A percentile compares a stretch with the other conserved stretches of the same genome.
Evolutionary conservation across 2,888 invertebrate species (phyloP).

Genomic region (Dicycla oo): DNA sequence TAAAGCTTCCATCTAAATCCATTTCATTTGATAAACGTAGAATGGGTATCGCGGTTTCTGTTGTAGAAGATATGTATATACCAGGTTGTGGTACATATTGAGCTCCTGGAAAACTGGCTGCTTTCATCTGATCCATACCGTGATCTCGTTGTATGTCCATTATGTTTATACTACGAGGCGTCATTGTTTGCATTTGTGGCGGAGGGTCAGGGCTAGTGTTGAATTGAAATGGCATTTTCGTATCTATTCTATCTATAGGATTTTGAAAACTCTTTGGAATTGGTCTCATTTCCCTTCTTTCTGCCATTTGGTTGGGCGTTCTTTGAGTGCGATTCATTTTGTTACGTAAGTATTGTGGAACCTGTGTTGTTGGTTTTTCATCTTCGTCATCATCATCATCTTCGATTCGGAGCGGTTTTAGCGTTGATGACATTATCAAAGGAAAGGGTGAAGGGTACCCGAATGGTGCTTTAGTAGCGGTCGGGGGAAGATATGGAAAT

Average conservation of each 20-base stretch:
- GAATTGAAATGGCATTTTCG: slow-evolving; percentile 73
- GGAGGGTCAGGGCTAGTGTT: slow-evolving; percentile 63
- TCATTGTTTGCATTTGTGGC: slow-evolving; percentile 72
- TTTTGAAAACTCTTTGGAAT: slow-evolving; percentile 73
- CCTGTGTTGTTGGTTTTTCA: slow-evolving; percentile 64
- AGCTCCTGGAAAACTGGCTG: slow-evolving; percentile 73
- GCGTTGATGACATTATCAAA: slow-evolving; percentile 77
- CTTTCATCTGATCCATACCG: slow-evolving; percentile 77
- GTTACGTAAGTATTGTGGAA: slow-evolving; percentile 54
- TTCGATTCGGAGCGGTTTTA: slow-evolving; percentile 74
- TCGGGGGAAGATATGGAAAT: slow-evolving; percentile 81
- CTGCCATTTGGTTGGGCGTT: slow-evolving; percentile 58
- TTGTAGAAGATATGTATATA: slow-evolving; percentile 81
- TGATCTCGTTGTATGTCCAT: slow-evolving; percentile 77
- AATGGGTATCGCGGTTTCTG: slow-evolving; percentile 88
- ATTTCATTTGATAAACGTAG: slow-evolving; percentile 89
- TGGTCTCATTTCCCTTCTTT: slow-evolving; percentile 75
- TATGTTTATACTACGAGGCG: slow-evolving; percentile 80
- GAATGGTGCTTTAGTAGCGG: slow-evolving; percentile 78
- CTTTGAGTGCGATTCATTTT: slow-evolving; percentile 74
- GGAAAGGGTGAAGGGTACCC: slow-evolving; percentile 81
- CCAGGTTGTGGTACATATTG: slow-evolving; percentile 80
- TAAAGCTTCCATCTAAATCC: slow-evolving; percentile 90
- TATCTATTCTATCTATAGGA: slow-evolving; percentile 81
- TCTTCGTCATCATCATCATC: slow-evolving; percentile 74